phyloP scores from a whole-genome alignment of 2,113 vertebrate species.

The Halichoerus grypus region DNA sequence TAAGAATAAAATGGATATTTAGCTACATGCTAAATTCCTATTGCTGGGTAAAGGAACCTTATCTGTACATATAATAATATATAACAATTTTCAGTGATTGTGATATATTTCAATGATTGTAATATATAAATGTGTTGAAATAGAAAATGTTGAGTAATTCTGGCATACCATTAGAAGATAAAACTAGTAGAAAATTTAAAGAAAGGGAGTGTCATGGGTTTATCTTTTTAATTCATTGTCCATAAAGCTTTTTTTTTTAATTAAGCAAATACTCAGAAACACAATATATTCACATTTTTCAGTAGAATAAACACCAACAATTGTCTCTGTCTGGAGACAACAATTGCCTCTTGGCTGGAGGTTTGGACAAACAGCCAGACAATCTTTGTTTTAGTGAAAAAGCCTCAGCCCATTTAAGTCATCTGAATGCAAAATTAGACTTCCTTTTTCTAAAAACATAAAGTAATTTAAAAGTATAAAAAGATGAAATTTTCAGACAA shows the following conservation, averaged over 20 bases:
- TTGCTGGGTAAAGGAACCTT: background rate
- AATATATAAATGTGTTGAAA: background rate
- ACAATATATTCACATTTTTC: conserved; percentile 59
- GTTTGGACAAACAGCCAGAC: conserved; percentile 19
- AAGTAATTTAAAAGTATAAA: conserved; percentile 23
- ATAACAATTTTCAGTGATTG: background rate
- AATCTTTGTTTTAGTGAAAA: conserved; percentile 60
- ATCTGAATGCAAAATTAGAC: conserved; percentile 25
- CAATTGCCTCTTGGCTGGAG: background rate
- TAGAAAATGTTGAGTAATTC: background rate
- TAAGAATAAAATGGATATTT: background rate
- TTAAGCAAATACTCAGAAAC: conserved; percentile 47
- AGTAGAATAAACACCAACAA: conserved; percentile 58
- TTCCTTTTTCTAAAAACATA: conserved; percentile 18
- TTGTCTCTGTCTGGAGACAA: conserved; percentile 24
- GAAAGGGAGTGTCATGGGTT: background rate
- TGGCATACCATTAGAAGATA: background rate
- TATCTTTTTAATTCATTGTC: conserved; percentile 51
- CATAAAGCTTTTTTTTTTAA: conserved; percentile 45
- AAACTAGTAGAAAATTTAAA: conserved; percentile 41
- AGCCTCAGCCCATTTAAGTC: background rate
- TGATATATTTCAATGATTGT: background rate
- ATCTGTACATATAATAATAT: background rate
- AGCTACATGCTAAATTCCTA: background rate
- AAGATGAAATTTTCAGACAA: conserved; percentile 25